Percentiles rank a stretch among this genome's conserved stretches.
phyloP scores from a whole-genome alignment of 2,888 invertebrate genomes.

The Biston stratarius region DNA sequence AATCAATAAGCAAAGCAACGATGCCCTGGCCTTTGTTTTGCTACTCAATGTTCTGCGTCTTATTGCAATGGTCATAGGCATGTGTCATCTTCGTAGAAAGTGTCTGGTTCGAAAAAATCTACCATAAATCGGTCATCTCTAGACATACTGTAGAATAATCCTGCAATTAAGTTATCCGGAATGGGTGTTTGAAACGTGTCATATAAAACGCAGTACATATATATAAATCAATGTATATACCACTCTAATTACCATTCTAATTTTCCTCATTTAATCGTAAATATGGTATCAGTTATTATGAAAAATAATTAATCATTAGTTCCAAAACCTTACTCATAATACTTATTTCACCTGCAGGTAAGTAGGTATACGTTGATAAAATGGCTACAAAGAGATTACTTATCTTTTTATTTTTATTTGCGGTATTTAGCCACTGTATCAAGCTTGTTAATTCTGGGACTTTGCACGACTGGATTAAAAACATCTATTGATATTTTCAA shows the following conservation, averaged over 20 bases:
- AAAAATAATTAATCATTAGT: neutral
- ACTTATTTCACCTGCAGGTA: neutral
- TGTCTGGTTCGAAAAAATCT: no score
- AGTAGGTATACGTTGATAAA: neutral
- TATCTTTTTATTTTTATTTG: slow-evolving; percentile 5
- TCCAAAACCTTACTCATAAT: neutral
- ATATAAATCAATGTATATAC: neutral
- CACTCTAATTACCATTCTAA: neutral
- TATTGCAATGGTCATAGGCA: no score
- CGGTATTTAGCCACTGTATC: neutral
- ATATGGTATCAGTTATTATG: neutral
- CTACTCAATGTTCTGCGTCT: no score
- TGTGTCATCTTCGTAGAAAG: no score
- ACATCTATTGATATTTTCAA: neutral
- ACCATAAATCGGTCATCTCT: no score
- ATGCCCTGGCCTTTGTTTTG: no score
- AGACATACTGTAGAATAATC: no score
- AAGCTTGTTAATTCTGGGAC: neutral
- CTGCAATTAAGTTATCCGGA: no score
- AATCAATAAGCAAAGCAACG: no score
- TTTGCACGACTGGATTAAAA: slow-evolving; percentile 1
- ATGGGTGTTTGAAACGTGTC: no score
- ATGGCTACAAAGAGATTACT: neutral
- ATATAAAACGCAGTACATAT: no score
- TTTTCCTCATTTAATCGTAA: neutral